Evolutionary conservation across 1,140 invertebrate species (phyloP).

Genomic region (Trissolcus basalis): DNA sequence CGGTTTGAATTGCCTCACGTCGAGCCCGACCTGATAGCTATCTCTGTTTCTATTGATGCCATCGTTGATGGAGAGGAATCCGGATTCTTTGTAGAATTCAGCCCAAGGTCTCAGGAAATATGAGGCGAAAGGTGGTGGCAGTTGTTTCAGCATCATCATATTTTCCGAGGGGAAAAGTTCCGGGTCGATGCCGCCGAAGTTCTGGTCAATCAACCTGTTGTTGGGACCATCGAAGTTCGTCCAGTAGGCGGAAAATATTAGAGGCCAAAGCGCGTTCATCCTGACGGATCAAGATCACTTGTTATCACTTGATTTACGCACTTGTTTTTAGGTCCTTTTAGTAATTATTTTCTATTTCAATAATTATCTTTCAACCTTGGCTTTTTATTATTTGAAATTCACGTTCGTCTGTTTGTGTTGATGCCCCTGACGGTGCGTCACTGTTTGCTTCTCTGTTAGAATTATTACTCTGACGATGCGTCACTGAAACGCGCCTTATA

Average conservation of each 20-base stretch:
- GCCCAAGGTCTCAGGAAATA: slow-evolving; percentile 57
- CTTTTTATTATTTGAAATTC: too few relatives aligned
- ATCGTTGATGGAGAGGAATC: slow-evolving; percentile 24
- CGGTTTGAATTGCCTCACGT: slow-evolving; percentile 51
- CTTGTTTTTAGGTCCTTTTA: too few relatives aligned
- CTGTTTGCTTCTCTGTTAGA: too few relatives aligned
- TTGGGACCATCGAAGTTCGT: slow-evolving; percentile 61
- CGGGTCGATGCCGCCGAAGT: slow-evolving; percentile 61
- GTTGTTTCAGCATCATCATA: slow-evolving; percentile 10
- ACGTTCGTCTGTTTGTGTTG: too few relatives aligned
- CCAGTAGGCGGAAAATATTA: slow-evolving; percentile 72
- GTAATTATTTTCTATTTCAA: too few relatives aligned
- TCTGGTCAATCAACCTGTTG: slow-evolving; percentile 61
- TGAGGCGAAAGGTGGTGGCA: slow-evolving; percentile 56
- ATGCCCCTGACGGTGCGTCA: too few relatives aligned
- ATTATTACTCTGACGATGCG: too few relatives aligned
- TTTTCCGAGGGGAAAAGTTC: slow-evolving; percentile 45
- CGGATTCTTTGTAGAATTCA: slow-evolving; percentile 73
- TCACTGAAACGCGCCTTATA: too few relatives aligned
- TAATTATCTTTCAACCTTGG: too few relatives aligned
- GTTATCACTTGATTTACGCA: background rate
- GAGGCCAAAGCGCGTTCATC: slow-evolving; percentile 49
- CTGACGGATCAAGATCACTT: too few relatives aligned
- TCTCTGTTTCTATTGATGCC: slow-evolving; percentile 38
- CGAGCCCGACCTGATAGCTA: slow-evolving; percentile 34